Percentiles rank a stretch among this genome's conserved stretches.
Conservation (phyloP, 2,888 invertebrate genomes). For the Agrotis exclamationis region DNA sequence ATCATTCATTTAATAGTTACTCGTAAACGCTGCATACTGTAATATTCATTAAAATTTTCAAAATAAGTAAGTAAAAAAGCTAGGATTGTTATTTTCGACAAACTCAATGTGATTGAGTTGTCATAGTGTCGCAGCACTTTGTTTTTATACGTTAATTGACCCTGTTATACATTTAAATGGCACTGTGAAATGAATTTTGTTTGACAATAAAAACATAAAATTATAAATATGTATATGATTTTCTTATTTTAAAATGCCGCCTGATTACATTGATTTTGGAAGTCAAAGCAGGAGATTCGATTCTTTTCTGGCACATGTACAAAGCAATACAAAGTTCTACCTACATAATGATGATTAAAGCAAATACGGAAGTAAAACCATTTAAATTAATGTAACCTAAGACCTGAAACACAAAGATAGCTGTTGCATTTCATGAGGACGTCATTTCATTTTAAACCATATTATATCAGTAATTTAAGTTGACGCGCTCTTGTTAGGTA, state of each 20-base stretch:
- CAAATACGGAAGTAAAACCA: not conserved
- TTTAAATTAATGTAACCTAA: not conserved
- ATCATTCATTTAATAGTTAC: constrained; percentile 15
- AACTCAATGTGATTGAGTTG: constrained; percentile 31
- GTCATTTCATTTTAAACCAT: not conserved
- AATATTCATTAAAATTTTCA: constrained; percentile 29
- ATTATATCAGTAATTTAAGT: not conserved
- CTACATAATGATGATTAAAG: constrained; percentile 12
- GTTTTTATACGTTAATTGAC: constrained; percentile 61
- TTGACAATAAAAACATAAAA: constrained; percentile 56
- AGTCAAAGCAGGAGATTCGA: not conserved
- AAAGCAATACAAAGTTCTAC: constrained; percentile 34
- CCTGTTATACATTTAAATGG: constrained; percentile 59
- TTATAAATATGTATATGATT: not conserved
- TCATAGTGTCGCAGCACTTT: constrained; percentile 29
- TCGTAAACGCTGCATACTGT: constrained; percentile 19
- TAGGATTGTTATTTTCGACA: constrained; percentile 14
- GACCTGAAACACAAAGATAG: not conserved
- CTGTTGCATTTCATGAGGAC: not conserved
- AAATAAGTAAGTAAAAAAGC: constrained; percentile 50
- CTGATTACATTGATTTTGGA: not conserved
- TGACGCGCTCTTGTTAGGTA: not conserved
- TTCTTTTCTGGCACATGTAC: not conserved
- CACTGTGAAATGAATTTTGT: constrained; percentile 55
- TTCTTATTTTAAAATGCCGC: constrained; percentile 10